Conservation (phyloP, 2,113 vertebrate species). For the Nymphicus hollandicus region DNA sequence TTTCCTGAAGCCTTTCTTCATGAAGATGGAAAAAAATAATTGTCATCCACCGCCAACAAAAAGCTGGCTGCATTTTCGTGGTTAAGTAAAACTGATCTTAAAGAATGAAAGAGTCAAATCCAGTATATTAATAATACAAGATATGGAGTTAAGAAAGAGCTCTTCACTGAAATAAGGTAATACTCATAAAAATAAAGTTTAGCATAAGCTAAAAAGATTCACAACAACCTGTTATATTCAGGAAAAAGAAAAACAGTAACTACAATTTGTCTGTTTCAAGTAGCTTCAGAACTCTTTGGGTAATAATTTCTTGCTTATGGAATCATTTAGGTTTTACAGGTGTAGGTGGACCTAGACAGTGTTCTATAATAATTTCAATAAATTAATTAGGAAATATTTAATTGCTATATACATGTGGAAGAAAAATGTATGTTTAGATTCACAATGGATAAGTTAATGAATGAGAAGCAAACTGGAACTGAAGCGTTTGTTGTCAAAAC, state of each 20-base stretch:
- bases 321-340: neutral
- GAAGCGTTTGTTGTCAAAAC: neutral
- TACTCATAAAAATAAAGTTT: neutral
- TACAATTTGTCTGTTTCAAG: neutral
- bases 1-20: neutral
- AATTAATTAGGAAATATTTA: neutral
- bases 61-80: neutral
- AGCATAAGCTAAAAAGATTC: neutral
- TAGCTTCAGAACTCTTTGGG: neutral
- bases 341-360: neutral
- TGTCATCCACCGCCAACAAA: neutral
- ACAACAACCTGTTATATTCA: neutral
- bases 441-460: neutral
- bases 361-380: neutral
- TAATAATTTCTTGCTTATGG: neutral
- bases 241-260: neutral
- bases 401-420: neutral
- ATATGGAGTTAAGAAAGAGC: neutral
- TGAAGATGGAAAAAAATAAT: neutral
- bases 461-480: neutral
- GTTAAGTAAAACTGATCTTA: neutral
- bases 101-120: neutral
- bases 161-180: neutral
- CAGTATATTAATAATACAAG: neutral
- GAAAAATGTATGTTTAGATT: neutral